Evolutionary conservation across 1,140 invertebrate species (phyloP).

Genomic region (Drosophila simulans): DNA sequence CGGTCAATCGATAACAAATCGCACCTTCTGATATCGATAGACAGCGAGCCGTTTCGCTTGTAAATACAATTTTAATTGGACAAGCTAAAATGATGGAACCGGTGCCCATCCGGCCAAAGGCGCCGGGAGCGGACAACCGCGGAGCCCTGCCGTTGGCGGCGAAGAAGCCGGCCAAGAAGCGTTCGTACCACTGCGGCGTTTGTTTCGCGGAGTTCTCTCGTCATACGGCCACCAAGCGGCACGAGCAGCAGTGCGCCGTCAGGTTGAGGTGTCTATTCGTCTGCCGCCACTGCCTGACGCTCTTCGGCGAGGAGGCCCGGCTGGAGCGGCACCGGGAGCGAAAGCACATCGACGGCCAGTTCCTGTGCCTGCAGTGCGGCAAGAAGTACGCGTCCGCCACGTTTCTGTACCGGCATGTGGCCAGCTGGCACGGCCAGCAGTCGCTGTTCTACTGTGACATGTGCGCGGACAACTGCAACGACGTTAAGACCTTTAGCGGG

Average conservation of each 20-base stretch:
- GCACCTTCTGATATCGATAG: not conserved
- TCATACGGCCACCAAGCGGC: slow-evolving; percentile 40
- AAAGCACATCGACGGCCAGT: slow-evolving; percentile 49
- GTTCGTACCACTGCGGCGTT: slow-evolving; percentile 45
- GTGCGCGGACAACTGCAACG: slow-evolving; percentile 56
- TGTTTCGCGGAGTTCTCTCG: slow-evolving; percentile 50
- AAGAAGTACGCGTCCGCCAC: slow-evolving; percentile 57
- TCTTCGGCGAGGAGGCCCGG: slow-evolving; percentile 54
- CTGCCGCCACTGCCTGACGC: slow-evolving; percentile 58
- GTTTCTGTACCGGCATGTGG: slow-evolving; percentile 64
- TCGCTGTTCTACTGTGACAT: slow-evolving; percentile 69
- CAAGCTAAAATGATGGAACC: not conserved
- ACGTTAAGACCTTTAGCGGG: slow-evolving; percentile 53
- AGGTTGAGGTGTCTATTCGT: slow-evolving; percentile 44
- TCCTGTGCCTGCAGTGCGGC: slow-evolving; percentile 65
- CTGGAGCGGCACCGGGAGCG: slow-evolving; percentile 50
- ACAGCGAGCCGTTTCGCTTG: not conserved
- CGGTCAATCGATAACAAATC: not conserved
- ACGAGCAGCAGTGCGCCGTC: slow-evolving; percentile 52
- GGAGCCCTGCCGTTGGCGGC: not conserved
- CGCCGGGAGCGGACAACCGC: not conserved
- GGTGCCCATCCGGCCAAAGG: slow-evolving; percentile 18
- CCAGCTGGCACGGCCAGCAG: slow-evolving; percentile 61
- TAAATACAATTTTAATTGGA: too few relatives aligned
- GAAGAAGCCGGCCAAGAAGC: not conserved